Evolutionary conservation across 2,113 vertebrate genomes (phyloP), one percentile per base, ranked within the genome.

Genomic region (Lophotis ruficrista): DNA sequence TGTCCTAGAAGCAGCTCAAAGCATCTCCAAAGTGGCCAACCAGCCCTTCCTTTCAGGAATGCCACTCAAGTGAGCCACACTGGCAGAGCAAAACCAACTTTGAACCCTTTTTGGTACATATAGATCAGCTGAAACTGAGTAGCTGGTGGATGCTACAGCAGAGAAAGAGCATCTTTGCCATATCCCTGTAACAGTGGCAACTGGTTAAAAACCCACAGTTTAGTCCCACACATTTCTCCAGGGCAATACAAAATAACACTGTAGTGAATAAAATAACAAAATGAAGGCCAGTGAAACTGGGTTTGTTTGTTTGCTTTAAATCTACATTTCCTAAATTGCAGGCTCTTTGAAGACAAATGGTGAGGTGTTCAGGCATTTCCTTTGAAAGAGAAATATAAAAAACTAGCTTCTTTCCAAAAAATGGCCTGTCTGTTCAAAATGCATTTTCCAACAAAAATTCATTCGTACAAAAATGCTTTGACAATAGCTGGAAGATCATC

Each of bases 11-110:
- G 35, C 31, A 84, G 14, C 23, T 84, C 25, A 37, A 24, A 50
- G 35, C 64, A 35, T 17, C 47, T 62, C 66, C 54, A 47, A 23
- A 80, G 37, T 0, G 1, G 2, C 27, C 5, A 1, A 19, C 10
- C 4, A 11, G 27, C n/a, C 25, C 54, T 53, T 48, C 30, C 14
- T 37, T 33, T 43, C 51, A 35, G 43, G 20, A 70, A 5, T 9
- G 4, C 10, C 38, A 17, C 20, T 24, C 20, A 17, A 8, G 9
- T 37, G 62, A 54, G 31, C 64, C 15, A 4, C 1, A 1, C 12
- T 7, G 7, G 30, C 19, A 35, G 35, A 65, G 27, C 0, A 0
- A 79, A 76, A 66, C 37, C 24, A 47, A 2, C 14, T 89, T 37
- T 9, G n/a, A 71, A 7, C 23, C 16, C 17, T n/a, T 83, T 35